Conservation (phyloP, 2,113 vertebrate species). For the Sylvietta virens region DNA sequence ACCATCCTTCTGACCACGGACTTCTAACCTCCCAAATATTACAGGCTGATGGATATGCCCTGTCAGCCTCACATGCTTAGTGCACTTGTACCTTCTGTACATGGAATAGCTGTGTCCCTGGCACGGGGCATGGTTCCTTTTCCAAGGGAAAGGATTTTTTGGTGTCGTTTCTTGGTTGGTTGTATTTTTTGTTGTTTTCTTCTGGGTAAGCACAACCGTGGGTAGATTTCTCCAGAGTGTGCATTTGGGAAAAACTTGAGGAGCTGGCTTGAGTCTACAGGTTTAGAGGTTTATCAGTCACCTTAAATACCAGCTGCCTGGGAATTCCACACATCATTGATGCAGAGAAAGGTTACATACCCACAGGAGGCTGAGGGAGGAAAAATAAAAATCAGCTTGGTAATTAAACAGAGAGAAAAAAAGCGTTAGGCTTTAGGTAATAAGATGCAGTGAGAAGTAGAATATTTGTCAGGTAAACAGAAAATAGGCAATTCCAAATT, state of each 20-base stretch:
- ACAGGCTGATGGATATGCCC: background rate
- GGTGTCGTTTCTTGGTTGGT: background rate
- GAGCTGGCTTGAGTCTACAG: background rate
- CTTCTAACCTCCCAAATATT: background rate
- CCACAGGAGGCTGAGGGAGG: background rate
- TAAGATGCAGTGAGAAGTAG: background rate
- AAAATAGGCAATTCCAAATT: background rate
- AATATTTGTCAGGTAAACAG: background rate
- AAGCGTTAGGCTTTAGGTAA: background rate
- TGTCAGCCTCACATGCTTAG: background rate
- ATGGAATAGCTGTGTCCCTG: background rate
- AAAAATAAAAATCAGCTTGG: background rate
- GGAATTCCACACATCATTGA: background rate
- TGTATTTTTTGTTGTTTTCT: background rate
- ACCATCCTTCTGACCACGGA: background rate
- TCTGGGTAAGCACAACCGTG: background rate
- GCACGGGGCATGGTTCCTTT: background rate
- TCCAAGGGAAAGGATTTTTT: background rate
- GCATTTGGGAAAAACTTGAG: background rate
- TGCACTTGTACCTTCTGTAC: background rate
- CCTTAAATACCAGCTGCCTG: background rate
- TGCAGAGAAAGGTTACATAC: background rate
- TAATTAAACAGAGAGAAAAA: background rate
- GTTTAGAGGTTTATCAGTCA: background rate
- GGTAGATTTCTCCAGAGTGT: background rate